Conservation (phyloP, 1,140 invertebrate species). For the Reticulitermes speratus region DNA sequence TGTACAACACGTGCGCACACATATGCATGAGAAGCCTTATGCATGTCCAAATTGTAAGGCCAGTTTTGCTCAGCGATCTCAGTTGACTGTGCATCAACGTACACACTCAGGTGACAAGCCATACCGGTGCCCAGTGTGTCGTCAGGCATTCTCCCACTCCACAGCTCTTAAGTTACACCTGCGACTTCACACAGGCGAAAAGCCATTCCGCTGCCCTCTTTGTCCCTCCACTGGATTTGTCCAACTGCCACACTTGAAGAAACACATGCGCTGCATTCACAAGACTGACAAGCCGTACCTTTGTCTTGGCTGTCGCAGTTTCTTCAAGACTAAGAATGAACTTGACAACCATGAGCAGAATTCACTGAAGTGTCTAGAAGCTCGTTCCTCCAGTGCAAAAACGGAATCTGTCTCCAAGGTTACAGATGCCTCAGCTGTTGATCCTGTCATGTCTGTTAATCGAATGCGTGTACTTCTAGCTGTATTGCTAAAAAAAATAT, state of each 20-base stretch:
- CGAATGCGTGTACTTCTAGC: constrained; percentile 75
- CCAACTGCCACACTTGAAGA: constrained; percentile 77
- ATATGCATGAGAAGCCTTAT: constrained; percentile 62
- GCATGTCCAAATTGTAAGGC: constrained; percentile 63
- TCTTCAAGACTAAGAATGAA: constrained; percentile 73
- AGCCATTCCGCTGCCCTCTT: constrained; percentile 74
- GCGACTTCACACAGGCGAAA: constrained; percentile 75
- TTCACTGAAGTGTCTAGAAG: neutral
- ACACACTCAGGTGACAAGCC: constrained; percentile 85
- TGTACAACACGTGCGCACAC: constrained; percentile 80
- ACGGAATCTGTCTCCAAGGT: neutral
- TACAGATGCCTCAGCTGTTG: neutral
- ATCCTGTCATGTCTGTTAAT: constrained; percentile 60
- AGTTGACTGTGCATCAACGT: constrained; percentile 89
- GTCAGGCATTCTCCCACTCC: constrained; percentile 79
- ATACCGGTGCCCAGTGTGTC: constrained; percentile 77
- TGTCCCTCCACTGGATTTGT: constrained; percentile 72
- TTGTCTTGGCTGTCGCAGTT: constrained; percentile 66
- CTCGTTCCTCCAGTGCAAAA: neutral
- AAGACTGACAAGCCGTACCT: constrained; percentile 70
- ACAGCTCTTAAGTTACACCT: constrained; percentile 79
- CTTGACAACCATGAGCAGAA: constrained; percentile 56
- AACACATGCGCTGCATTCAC: constrained; percentile 79
- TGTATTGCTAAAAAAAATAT: constrained; percentile 77
- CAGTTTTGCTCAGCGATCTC: constrained; percentile 89